Base-by-base conservation (phyloP, 1,140 invertebrate genomes). In the Pemphigus obesinymphae region DNA sequence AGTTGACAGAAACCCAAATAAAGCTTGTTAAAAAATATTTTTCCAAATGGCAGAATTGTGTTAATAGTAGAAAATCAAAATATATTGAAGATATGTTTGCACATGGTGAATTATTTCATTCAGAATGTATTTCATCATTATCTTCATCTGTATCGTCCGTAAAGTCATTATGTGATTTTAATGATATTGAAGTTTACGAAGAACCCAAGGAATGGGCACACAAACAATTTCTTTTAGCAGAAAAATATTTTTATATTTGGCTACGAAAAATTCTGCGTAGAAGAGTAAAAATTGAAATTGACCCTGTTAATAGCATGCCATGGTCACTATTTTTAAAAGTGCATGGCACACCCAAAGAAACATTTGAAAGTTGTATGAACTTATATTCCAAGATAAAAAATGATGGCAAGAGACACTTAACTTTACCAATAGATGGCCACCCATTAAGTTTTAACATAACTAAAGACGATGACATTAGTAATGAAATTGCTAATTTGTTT, bases 211-310 rank as follows among this genome's bases (percentile, higher is more conserved):
- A 61, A 61, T 80, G 76, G 76, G 3, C 7, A 40, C 3, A 43
- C 8, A 63, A 11, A 61, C 76, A 80, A 20, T 43, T 15, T 10
- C 2, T 26, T 40, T 31, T 80, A 6, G 76, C 76, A 29, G 8
- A 80, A 61, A 80, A 80, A 5, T 80, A 80, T 63, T 80, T 80
- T 5, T 63, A 45, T 63, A n/a, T 61, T 43, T 80, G 76, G 76
- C 6, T 80, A 29, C 55, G 55, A 11, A 80, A 43, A 26, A 29
- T 50, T n/a, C 11, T 80, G 23, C 76, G 76, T 4, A 63, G 37
- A 61, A 58, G 53, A 31, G 63, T 55, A 61, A 80, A 76, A 23
- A 37, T 76, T 15, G 55, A 80, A 61, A 80, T 80, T 29, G 55
- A 63, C 23, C 76, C 76, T 29, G 55, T 80, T 3, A 31, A 3